Evolutionary conservation across 2,113 vertebrate species (phyloP).

Genomic region (Rhinichthys klamathensis): DNA sequence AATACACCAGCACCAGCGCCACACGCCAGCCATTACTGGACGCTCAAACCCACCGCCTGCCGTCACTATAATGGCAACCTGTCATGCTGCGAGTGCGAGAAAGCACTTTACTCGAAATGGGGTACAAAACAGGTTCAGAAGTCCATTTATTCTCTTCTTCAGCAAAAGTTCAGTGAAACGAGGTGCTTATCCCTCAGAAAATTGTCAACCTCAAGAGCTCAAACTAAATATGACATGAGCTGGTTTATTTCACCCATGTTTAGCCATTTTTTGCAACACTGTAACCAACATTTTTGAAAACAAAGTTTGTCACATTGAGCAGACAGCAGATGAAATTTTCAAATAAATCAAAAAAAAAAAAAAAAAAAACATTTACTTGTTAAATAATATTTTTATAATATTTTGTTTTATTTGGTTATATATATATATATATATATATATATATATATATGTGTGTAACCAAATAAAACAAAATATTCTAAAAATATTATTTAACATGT

Average conservation of each 20-base stretch:
- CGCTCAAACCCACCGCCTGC: conserved; percentile 46
- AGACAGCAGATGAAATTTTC: not conserved
- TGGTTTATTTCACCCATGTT: not conserved
- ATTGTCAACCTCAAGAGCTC: not conserved
- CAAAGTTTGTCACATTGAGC: too few species aligned
- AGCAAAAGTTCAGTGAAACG: not conserved
- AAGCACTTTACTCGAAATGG: not conserved
- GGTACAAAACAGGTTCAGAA: not conserved
- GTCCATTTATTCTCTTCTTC: not conserved
- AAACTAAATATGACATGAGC: not conserved
- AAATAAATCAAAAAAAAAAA: too few species aligned
- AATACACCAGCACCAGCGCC: conserved; percentile 59
- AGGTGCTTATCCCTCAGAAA: not conserved
- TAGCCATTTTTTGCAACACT: not conserved
- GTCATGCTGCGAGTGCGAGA: not conserved
- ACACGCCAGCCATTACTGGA: conserved; percentile 67
- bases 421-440: not conserved
- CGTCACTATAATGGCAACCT: not conserved
- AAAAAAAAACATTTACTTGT: too few species aligned
- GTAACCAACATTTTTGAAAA: not conserved
- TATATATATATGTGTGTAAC: too few species aligned
- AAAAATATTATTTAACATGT: not conserved
- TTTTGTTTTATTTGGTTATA: too few species aligned
- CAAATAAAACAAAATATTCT: not conserved
- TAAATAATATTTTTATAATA: too few species aligned